phyloP scores from a whole-genome alignment of 2,888 invertebrate genomes.

The Himalopsyche anomala region DNA sequence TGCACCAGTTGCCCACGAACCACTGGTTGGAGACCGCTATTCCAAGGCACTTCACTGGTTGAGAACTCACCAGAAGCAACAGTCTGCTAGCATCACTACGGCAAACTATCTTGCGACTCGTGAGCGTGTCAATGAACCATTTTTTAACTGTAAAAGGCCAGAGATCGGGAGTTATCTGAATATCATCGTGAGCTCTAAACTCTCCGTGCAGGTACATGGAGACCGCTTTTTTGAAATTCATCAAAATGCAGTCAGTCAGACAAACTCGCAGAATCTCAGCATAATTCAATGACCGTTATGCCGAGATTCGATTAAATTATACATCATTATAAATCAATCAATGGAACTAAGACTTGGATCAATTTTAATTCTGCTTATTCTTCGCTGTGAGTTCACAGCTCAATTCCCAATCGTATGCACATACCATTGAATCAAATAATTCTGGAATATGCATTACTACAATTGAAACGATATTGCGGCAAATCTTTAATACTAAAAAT shows the following conservation, averaged over 20 bases:
- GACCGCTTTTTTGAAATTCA: conserved; percentile 23
- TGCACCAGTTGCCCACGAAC: no score
- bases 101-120: conserved; percentile 45
- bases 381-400: no score
- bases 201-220: conserved; percentile 1
- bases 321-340: conserved; percentile 14
- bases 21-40: no score
- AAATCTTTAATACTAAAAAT: no score
- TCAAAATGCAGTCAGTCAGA: conserved; percentile 15
- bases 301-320: conserved; percentile 1
- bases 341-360: background rate
- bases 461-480: background rate
- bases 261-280: background rate
- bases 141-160: conserved; percentile 63
- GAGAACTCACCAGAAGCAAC: conserved; percentile 42
- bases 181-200: conserved; percentile 47
- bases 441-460: background rate
- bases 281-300: conserved; percentile 12
- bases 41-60: background rate
- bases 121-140: conserved; percentile 64
- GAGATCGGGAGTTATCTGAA: conserved; percentile 57
- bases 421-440: background rate
- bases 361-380: background rate
- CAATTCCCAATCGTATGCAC: background rate
- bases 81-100: conserved; percentile 10